These are phyloP conservation scores for Acronicta alni DNA, from an alignment of 2,888 invertebrate species.

Conservation along the genomic window DNA sequence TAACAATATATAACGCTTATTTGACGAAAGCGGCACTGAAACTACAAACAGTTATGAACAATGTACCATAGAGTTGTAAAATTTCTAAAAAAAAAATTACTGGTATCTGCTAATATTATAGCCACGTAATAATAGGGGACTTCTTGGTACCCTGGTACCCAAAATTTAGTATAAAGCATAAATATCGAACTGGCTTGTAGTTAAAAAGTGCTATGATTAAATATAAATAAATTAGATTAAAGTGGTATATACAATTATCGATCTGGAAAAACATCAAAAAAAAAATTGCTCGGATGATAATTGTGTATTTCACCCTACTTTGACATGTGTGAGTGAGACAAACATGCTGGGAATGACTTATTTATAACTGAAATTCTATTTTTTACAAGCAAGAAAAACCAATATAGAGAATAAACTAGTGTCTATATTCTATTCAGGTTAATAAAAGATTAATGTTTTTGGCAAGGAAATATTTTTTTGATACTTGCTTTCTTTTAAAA, in stretches of 20 bases:
- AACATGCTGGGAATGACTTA: conserved; percentile 34
- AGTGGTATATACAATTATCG: conserved; percentile 1
- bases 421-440: background rate
- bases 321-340: conserved; percentile 46
- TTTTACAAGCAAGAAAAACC: background rate
- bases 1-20: conserved; percentile 45
- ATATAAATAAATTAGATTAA: conserved; percentile 5
- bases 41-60: conserved; percentile 3
- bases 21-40: conserved; percentile 43
- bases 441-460: background rate
- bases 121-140: too few relatives aligned
- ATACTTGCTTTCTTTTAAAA: too few relatives aligned
- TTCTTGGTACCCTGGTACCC: too few relatives aligned
- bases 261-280: background rate
- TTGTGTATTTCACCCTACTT: conserved; percentile 19
- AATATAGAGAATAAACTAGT: too few relatives aligned
- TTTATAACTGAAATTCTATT: conserved; percentile 22
- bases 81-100: too few relatives aligned
- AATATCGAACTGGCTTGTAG: conserved; percentile 23
- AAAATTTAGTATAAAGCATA: too few relatives aligned
- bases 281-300: background rate
- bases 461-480: too few relatives aligned
- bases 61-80: too few relatives aligned
- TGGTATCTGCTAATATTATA: too few relatives aligned
- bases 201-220: conserved; percentile 32